phyloP scores from a whole-genome alignment of 2,113 vertebrate species.

The Cebus imitator region DNA sequence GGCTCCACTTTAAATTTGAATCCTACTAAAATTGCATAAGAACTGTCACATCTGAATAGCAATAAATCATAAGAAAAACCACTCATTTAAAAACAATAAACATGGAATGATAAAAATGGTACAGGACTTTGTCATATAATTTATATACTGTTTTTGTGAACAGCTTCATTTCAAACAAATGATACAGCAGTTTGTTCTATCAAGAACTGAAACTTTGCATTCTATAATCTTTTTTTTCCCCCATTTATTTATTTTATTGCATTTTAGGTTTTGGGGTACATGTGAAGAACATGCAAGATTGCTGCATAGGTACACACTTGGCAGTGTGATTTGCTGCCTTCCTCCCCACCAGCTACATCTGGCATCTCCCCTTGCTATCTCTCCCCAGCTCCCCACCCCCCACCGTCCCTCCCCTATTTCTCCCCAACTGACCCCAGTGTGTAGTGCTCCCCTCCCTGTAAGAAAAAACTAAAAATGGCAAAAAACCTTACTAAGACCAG shows the following conservation, averaged over 20 bases:
- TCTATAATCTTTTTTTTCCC: background rate
- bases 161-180: background rate
- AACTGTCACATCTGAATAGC: background rate
- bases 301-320: too few species aligned
- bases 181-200: background rate
- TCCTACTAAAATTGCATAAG: background rate
- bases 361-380: too few species aligned
- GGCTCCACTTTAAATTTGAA: slow-evolving; percentile 22
- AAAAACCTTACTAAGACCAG: background rate
- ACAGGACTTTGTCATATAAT: background rate
- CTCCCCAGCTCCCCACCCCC: too few species aligned
- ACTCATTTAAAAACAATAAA: background rate
- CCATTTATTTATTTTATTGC: too few species aligned
- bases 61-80: background rate
- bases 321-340: too few species aligned
- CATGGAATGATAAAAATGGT: background rate
- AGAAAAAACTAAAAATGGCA: background rate
- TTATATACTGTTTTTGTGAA: background rate
- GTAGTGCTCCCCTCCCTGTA: background rate
- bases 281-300: too few species aligned
- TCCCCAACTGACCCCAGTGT: too few species aligned
- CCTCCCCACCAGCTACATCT: too few species aligned
- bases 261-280: too few species aligned
- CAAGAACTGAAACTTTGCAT: background rate
- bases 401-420: too few species aligned